Evolutionary conservation across 2,797 vertebrate genomes (phyloP), one percentile per base, ranked within the genome.

Genomic region (Acanthiza pusilla): DNA sequence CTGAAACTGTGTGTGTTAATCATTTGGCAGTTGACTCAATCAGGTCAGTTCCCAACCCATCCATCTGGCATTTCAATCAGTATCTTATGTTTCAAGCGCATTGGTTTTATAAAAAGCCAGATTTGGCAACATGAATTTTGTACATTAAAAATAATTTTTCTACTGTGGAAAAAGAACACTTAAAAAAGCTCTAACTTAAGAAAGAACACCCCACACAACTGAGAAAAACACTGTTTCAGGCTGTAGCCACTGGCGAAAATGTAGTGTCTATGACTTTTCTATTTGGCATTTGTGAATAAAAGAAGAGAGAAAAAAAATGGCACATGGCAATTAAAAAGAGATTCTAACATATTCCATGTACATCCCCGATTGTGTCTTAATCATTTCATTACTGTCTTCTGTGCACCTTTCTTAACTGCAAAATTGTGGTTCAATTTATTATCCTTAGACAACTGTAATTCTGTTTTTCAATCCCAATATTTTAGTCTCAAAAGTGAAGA

Each of bases 201-300:
- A 67, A 93, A 96, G 62, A 65, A 74, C 23, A 43, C 7, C 11
- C 47, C 43, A 93, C 83, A 91, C 53, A 93, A 93, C 83, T 36
- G 63, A 95, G 91, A 93, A 84, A 88, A 96, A 93, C 87, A 94
- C 70, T 89, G 51, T 92, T 94, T 91, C 92, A 95, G 86, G 87
- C 93, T 97, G 96, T 91, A 97, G 94, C 96, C 95, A 85, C 40
- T 73, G 91, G 97, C 82, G 75, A 93, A 96, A 91, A 95, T 97
- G 97, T 98, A 98, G 98, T 98, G 98, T 98, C 95, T 97, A 87
- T 96, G 95, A 96, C 92, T 93, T 97, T 91, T 79, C 82, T 96
- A 82, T 98, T 98, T 98, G 98, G 97, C 97, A 98, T 98, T 94
- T 97, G 92, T 91, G 95, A 97, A 96, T 95, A 91, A 91, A 94